phyloP scores from a whole-genome alignment of 2,797 vertebrate species.

The Huso huso region DNA sequence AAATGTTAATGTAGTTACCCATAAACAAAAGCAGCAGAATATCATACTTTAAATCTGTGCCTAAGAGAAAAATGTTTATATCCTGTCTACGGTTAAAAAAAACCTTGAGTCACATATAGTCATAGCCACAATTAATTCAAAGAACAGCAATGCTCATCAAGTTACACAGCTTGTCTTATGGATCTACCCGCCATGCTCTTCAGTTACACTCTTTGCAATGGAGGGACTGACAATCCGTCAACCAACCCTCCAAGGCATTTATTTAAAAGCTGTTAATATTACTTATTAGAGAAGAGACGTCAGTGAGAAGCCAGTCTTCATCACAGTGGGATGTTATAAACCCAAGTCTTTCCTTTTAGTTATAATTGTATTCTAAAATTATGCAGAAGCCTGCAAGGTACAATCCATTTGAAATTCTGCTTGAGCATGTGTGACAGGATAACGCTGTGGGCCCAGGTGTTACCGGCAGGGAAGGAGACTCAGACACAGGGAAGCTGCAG shows the following conservation, averaged over 20 bases:
- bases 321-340: background rate
- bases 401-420: slow-evolving; percentile 40
- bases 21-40: too few species aligned
- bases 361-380: slow-evolving; percentile 40
- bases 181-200: background rate
- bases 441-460: too few species aligned
- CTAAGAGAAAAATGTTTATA: too few species aligned
- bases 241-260: background rate
- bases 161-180: too few species aligned
- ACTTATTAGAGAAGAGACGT: background rate
- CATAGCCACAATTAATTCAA: too few species aligned
- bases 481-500: too few species aligned
- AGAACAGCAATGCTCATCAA: too few species aligned
- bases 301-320: background rate
- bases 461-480: too few species aligned
- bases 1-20: too few species aligned
- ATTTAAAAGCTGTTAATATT: slow-evolving; percentile 4
- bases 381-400: slow-evolving; percentile 35
- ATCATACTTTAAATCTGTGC: too few species aligned
- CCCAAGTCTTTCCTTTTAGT: slow-evolving; percentile 25
- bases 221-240: background rate
- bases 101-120: too few species aligned
- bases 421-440: background rate
- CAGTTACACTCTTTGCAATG: background rate
- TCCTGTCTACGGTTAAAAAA: too few species aligned